Evolutionary conservation across 2,113 vertebrate genomes (phyloP), one percentile per base, ranked within the genome.

Genomic region (Eonycteris spelaea): DNA sequence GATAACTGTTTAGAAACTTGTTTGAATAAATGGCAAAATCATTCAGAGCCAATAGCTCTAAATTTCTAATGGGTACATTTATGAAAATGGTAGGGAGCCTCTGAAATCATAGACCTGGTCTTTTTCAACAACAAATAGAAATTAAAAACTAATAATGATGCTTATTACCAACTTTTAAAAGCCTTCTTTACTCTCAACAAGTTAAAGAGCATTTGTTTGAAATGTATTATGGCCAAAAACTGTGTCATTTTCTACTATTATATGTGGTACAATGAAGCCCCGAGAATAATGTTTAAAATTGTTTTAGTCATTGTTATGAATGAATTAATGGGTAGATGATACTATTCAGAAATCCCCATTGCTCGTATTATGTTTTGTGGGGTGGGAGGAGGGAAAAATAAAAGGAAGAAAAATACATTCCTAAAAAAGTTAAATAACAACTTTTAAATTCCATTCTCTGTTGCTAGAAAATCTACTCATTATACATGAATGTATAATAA

Each of bases 371-470:
- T 94, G 79, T 93, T 94, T 88, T 22, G 48, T 71, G 71, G 35
- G 21, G 21, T 13, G 40, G n/a, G 33, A 70, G 85, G 84, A 40
- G 33, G 80, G 68, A 86, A 93, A 92, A 92, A 88, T 84, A 55
- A 24, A 90, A 86, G 65, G 40, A 94, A 84, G 92, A 45, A 97
- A 95, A 95, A 95, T 73, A 75, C 30, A 59, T 68, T 96, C 80
- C 48, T 85, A 78, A 75, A 92, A 87, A 97, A 71, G 71, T 95
- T 97, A 96, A 97, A 87, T 86, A 91, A 65, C 24, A 94, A 80
- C 90, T 95, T 97, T 71, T 89, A 97, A 92, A 92, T 97, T 97
- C 97, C 91, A 91, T 91, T 95, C 73, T 95, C 85, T 95, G 85
- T 94, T 43, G 91, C 86, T 87, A 57, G 74, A 82, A 97, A 97